Percentiles rank a stretch among this genome's conserved stretches.
These are phyloP conservation scores for Anorthoa munda DNA, from an alignment of 2,888 invertebrate species.

Conservation along the genomic window DNA sequence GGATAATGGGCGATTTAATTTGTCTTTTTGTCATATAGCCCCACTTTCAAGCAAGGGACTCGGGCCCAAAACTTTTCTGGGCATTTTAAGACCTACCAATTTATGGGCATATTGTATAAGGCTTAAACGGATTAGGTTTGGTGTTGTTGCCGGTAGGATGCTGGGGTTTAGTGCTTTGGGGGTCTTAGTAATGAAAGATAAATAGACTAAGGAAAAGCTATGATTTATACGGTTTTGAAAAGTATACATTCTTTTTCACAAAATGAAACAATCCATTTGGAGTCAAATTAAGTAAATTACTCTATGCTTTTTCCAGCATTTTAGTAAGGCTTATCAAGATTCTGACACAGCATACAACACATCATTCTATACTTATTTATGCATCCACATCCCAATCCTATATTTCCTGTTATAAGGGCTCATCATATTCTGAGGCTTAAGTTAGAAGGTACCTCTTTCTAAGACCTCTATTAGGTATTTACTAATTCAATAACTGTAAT, in stretches of 20 bases:
- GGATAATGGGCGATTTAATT: constrained; percentile 61
- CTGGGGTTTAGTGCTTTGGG: constrained; percentile 1
- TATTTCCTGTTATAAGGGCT: background rate
- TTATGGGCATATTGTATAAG: constrained; percentile 55
- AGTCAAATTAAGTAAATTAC: background rate
- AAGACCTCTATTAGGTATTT: background rate
- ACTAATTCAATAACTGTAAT: background rate
- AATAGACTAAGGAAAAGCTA: background rate
- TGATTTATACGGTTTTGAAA: background rate
- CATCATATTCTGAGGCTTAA: background rate
- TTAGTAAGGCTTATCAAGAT: constrained; percentile 3
- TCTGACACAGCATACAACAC: constrained; percentile 2
- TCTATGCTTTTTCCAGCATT: background rate
- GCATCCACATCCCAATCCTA: background rate
- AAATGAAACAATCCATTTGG: background rate
- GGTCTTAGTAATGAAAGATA: background rate
- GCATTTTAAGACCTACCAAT: constrained; percentile 59
- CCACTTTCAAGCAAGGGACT: constrained; percentile 17
- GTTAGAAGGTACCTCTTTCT: background rate
- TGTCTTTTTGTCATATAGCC: constrained; percentile 57
- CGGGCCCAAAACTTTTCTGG: constrained; percentile 54
- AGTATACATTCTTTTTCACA: background rate
- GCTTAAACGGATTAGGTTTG: constrained; percentile 32
- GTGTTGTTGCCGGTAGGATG: background rate
- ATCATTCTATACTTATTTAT: background rate